These are phyloP conservation scores for Heliconius nattereri DNA, from an alignment of 1,140 invertebrate genomes.

Conservation along the genomic window DNA sequence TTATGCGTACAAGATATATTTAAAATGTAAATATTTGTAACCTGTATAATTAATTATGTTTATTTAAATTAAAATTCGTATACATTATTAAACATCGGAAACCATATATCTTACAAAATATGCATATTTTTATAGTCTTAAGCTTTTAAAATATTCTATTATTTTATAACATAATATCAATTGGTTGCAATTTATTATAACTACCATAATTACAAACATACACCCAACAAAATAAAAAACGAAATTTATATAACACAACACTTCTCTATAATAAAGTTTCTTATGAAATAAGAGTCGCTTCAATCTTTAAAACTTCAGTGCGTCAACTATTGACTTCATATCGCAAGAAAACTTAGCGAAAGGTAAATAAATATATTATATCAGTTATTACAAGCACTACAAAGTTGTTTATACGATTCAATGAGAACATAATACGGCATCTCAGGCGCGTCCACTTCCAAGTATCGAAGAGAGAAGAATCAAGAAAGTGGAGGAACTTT, in stretches of 20 bases:
- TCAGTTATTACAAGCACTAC: conserved; percentile 1
- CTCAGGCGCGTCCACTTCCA: conserved; percentile 47
- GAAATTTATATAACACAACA: neutral
- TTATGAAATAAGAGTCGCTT: neutral
- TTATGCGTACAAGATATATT: too few relatives aligned
- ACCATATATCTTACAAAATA: too few relatives aligned
- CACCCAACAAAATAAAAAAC: neutral
- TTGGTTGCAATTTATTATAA: too few relatives aligned
- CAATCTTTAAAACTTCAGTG: neutral
- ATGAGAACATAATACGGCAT: conserved; percentile 72
- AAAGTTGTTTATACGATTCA: conserved; percentile 39
- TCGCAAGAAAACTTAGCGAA: neutral
- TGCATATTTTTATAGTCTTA: too few relatives aligned
- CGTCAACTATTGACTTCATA: neutral
- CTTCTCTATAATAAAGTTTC: neutral
- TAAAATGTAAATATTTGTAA: too few relatives aligned
- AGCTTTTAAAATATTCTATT: too few relatives aligned
- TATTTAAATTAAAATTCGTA: too few relatives aligned
- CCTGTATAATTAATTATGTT: too few relatives aligned
- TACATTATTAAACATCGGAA: too few relatives aligned
- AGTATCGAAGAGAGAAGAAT: conserved; percentile 66
- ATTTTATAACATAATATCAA: too few relatives aligned
- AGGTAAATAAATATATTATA: neutral
- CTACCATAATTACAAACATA: too few relatives aligned
- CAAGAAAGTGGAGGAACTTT: conserved; percentile 64